These are phyloP conservation scores for Lamprotornis superbus DNA, from an alignment of 2,113 vertebrate genomes.

Conservation along the genomic window DNA sequence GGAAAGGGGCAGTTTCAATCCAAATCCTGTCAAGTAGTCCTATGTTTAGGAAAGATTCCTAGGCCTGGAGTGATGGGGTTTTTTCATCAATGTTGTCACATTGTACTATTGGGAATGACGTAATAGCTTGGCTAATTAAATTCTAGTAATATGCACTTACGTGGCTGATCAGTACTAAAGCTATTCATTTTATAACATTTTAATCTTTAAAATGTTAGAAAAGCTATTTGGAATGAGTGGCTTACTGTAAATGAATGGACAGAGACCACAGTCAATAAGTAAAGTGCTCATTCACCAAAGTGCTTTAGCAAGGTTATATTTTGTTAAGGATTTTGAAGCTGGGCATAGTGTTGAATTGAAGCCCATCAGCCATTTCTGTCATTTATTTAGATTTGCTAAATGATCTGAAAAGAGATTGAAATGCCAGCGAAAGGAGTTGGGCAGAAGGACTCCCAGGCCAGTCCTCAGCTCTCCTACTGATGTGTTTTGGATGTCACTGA, in stretches of 20 bases:
- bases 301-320: conserved; percentile 46
- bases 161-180: conserved; percentile 47
- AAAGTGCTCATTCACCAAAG: conserved; percentile 58
- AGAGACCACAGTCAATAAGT: conserved; percentile 57
- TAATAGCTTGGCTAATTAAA: conserved; percentile 50
- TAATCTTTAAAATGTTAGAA: conserved; percentile 65
- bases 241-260: conserved; percentile 60
- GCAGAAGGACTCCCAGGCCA: neutral
- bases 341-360: conserved; percentile 24
- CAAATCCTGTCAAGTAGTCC: neutral
- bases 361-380: neutral
- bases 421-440: neutral
- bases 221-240: conserved; percentile 60
- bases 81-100: conserved; percentile 26
- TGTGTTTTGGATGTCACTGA: neutral
- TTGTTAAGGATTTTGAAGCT: conserved; percentile 37
- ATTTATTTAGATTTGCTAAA: conserved; percentile 35
- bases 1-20: neutral
- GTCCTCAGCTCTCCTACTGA: neutral
- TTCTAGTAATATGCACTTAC: conserved; percentile 41
- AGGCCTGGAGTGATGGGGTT: neutral
- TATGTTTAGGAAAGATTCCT: neutral
- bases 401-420: conserved; percentile 4
- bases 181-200: conserved; percentile 56
- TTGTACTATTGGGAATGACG: conserved; percentile 6